Evolutionary conservation across 2,113 vertebrate genomes (phyloP).

Genomic region (Morone chrysops): DNA sequence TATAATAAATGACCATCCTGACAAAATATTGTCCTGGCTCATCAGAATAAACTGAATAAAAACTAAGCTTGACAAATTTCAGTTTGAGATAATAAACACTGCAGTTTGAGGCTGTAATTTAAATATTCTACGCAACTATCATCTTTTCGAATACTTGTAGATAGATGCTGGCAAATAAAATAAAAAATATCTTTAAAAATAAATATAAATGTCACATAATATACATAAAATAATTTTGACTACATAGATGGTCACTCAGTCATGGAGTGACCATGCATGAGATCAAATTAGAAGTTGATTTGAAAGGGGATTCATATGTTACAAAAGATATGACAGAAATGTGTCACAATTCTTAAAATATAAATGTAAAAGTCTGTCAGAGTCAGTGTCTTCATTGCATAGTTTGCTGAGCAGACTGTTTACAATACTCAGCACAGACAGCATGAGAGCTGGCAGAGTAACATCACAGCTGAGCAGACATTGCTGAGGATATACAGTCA

Average conservation of each 20-base stretch:
- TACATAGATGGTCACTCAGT: no score
- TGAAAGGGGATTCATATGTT: background rate
- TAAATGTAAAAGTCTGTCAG: background rate
- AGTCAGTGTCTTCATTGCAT: background rate
- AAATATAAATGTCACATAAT: background rate
- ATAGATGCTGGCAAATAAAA: no score
- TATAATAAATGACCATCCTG: background rate
- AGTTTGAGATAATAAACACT: background rate
- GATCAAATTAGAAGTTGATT: background rate
- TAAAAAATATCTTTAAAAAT: no score
- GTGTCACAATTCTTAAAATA: background rate
- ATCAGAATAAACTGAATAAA: background rate
- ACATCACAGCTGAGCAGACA: slow-evolving; percentile 26
- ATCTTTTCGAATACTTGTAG: background rate
- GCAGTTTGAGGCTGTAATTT: slow-evolving; percentile 44
- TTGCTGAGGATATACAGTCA: background rate
- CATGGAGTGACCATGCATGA: no score
- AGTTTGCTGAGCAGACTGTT: slow-evolving; percentile 14
- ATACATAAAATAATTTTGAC: background rate
- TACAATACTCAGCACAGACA: slow-evolving; percentile 12
- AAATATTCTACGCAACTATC: no score
- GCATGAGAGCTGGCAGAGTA: slow-evolving; percentile 8
- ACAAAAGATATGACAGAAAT: background rate
- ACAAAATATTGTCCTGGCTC: background rate
- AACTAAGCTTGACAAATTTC: background rate